Percentiles rank a stretch among this genome's conserved stretches.
These are phyloP conservation scores for Brachirus orientalis DNA, from an alignment of 2,113 vertebrate genomes.

Conservation along the genomic window DNA sequence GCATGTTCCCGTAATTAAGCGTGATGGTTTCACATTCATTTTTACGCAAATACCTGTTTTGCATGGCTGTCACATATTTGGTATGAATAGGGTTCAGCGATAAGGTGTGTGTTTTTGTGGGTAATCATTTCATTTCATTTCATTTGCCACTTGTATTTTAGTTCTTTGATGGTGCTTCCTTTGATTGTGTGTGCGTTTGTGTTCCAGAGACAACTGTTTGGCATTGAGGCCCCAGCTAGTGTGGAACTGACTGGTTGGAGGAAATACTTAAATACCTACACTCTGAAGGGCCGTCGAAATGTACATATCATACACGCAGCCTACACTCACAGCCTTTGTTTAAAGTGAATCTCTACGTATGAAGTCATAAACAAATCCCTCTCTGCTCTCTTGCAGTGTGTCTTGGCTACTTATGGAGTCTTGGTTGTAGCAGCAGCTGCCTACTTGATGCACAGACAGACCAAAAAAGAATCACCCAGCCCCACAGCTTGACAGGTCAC, in stretches of 20 bases:
- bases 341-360: neutral
- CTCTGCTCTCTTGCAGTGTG: slow-evolving; percentile 62
- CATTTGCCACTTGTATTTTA: neutral
- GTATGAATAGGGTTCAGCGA: neutral
- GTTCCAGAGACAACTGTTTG: slow-evolving; percentile 72
- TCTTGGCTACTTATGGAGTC: slow-evolving; percentile 68
- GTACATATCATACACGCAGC: slow-evolving; percentile 31
- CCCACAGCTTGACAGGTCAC: slow-evolving; percentile 14
- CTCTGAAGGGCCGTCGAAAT: slow-evolving; percentile 68
- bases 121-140: neutral
- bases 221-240: slow-evolving; percentile 52
- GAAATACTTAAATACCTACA: slow-evolving; percentile 78
- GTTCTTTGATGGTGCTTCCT: neutral
- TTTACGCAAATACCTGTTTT: neutral
- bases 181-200: slow-evolving; percentile 4
- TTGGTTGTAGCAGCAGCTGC: slow-evolving; percentile 43
- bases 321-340: neutral
- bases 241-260: slow-evolving; percentile 70
- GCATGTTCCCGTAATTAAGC: too few species aligned
- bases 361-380: neutral
- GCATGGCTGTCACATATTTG: too few species aligned
- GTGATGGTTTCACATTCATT: slow-evolving; percentile 42
- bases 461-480: slow-evolving; percentile 42
- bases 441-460: slow-evolving; percentile 50
- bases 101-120: neutral